Base-by-base conservation (phyloP, 2,888 invertebrate species). In the Agonopterix subpropinquella region DNA sequence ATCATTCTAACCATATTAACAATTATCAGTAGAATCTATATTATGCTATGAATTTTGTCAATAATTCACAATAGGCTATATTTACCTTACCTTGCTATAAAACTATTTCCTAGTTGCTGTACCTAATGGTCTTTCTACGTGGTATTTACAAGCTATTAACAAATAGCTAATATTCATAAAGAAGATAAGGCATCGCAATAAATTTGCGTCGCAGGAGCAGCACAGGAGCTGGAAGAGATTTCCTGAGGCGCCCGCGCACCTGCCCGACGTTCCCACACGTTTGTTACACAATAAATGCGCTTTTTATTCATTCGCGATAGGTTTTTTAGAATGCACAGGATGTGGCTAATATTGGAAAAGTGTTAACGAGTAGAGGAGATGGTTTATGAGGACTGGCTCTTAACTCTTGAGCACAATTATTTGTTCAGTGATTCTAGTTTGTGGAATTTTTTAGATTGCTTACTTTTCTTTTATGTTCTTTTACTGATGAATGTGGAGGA, bases 251-350 rank as follows among this genome's bases (percentile, higher is more conserved):
- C 35, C 51, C 54, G 59, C 64, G 72, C 84, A 84, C 83, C 83
- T 84, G 83, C 73, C 65, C 61, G 51, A 44, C 53, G 72, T 83
- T 84, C 83, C 81, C 83, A 81, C 80, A 79, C 77, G 58, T 70
- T 67, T 64, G 69, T 79, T 77, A 74, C 73, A 77, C 79, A 80
- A 80, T 76, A 76, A 79, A 75, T 78, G 61, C 64, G 74, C 69
- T 81, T 82, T 78, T 80, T 82, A 77, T 80, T 70, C 73, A 72
- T 73, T 73, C 60, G 76, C 80, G 69, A 78, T 73, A 70, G 65
- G 73, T 73, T 70, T 77, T 76, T 68, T 63, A 59, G 55, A 63
- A 58, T 53, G 58, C 64, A 58, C 67, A 73, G 79, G 78, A 78
- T 77, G 73, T 67, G 59, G 69, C 62, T 67, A 70, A 68, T 67